Evolutionary conservation across 2,113 vertebrate genomes (phyloP), one percentile per base, ranked within the genome.

Genomic region (Pomatorhinus ruficollis): DNA sequence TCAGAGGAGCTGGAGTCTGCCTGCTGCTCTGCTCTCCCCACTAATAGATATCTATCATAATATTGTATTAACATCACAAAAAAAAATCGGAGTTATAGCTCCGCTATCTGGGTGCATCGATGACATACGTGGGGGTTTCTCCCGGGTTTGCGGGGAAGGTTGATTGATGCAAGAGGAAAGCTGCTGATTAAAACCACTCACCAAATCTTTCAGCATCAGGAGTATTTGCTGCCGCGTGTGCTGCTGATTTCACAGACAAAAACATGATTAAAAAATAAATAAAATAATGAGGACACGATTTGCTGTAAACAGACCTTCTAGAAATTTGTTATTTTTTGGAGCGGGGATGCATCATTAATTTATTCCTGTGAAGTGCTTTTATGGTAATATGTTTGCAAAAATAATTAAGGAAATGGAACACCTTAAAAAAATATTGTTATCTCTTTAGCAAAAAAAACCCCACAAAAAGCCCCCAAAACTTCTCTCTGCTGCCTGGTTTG

Each of bases 31-130:
- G 13, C 96, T 95, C 86, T 89, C 90, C 31, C 24, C 33, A 56
- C 92, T 97, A 97, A 97, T 97, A 97, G 97, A 97, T 97, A 98
- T 97, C 96, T 83, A 97, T 97, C 97, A 97, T 93, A 97, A 97
- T 97, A 95, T 92, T 96, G 76, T 81, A 96, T 97, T 95, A 97
- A 88, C 21, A 92, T 96, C 92, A 91, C 64, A 79, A 42, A 83
- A 42, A 42, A 83, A 94, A 92, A 96, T 94, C 95, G 94, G 94
- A 76, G 21, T 39, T 90, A 60, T 45, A 83, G 88, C 95, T 97
- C 95, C 5, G 16, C 82, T 93, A 84, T 95, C 93, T 56, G 94
- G 68, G 74, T 92, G 16, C 94, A 85, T 92, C 7, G 31, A 84
- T 93, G 92, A 78, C 94, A 75, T 53, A 71, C 18, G 54, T 44